Percentiles rank a stretch among this genome's conserved stretches.
These are phyloP conservation scores for Xestoiulus laeticollis DNA, from an alignment of 2,888 invertebrate genomes.

Conservation along the genomic window DNA sequence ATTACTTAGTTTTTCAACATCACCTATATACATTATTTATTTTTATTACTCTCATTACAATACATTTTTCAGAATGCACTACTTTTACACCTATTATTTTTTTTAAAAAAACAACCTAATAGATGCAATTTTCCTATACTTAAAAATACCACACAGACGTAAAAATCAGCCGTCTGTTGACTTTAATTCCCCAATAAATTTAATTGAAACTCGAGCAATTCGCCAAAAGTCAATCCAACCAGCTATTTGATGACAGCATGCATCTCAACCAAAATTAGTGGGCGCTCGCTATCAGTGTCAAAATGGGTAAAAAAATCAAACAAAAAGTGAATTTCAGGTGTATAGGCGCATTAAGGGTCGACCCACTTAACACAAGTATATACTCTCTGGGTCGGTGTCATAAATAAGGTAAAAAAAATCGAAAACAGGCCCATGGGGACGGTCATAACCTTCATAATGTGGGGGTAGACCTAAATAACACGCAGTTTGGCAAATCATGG, in stretches of 20 bases:
- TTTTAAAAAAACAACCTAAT: too few relatives aligned
- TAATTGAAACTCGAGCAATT: neutral
- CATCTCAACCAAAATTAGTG: constrained; percentile 4
- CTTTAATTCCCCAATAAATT: too few relatives aligned
- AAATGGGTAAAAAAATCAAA: neutral
- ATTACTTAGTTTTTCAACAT: too few relatives aligned
- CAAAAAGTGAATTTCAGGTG: neutral
- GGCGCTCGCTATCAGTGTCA: neutral
- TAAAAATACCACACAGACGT: too few relatives aligned
- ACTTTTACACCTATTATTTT: too few relatives aligned
- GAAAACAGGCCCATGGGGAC: neutral
- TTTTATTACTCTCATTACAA: too few relatives aligned
- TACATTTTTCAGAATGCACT: too few relatives aligned
- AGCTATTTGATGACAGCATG: neutral
- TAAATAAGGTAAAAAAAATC: neutral
- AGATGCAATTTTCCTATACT: too few relatives aligned
- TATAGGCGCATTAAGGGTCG: neutral
- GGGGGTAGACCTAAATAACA: neutral
- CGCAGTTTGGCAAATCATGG: neutral
- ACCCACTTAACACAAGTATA: neutral
- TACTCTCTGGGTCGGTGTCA: neutral
- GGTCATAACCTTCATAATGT: neutral
- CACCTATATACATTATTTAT: too few relatives aligned
- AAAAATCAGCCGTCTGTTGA: too few relatives aligned
- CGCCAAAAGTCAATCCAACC: neutral